Evolutionary conservation across 2,888 invertebrate genomes (phyloP).

Genomic region (Andrena camellia): DNA sequence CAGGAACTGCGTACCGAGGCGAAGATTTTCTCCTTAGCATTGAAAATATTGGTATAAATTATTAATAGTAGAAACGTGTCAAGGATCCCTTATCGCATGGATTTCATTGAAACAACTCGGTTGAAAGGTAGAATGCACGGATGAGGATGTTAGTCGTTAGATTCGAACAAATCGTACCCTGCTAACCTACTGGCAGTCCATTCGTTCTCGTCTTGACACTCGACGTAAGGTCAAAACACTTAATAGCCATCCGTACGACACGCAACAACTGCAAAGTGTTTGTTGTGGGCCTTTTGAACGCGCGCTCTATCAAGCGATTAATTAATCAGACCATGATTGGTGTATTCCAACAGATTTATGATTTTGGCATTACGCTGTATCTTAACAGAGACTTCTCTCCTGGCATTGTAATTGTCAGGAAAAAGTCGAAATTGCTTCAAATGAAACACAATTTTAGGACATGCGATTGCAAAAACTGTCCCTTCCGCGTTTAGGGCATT

Average conservation of each 20-base stretch:
- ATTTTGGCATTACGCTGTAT: not conserved
- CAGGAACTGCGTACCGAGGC: too few species aligned
- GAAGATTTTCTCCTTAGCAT: not conserved
- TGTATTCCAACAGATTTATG: constrained; percentile 19
- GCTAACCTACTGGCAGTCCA: constrained; percentile 63
- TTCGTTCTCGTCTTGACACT: constrained; percentile 65
- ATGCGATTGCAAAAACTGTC: too few species aligned
- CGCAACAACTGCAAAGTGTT: constrained; percentile 29
- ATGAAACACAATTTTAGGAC: too few species aligned
- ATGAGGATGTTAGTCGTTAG: constrained; percentile 72
- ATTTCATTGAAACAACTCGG: constrained; percentile 20
- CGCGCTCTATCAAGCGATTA: constrained; percentile 22
- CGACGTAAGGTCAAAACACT: constrained; percentile 72
- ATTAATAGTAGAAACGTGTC: not conserved
- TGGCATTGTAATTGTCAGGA: not conserved
- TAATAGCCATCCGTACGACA: constrained; percentile 56
- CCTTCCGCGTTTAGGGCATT: too few species aligned
- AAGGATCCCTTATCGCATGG: not conserved
- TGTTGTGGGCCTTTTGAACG: constrained; percentile 25
- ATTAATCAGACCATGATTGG: constrained; percentile 25
- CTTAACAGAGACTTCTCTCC: not conserved
- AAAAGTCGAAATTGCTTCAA: not conserved
- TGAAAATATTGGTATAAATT: not conserved
- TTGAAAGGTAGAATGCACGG: constrained; percentile 60
- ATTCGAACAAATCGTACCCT: constrained; percentile 71